Percentiles rank a stretch among this genome's conserved stretches.
Evolutionary conservation across 2,888 invertebrate species (phyloP).

Genomic region (Eucera pruinosa): DNA sequence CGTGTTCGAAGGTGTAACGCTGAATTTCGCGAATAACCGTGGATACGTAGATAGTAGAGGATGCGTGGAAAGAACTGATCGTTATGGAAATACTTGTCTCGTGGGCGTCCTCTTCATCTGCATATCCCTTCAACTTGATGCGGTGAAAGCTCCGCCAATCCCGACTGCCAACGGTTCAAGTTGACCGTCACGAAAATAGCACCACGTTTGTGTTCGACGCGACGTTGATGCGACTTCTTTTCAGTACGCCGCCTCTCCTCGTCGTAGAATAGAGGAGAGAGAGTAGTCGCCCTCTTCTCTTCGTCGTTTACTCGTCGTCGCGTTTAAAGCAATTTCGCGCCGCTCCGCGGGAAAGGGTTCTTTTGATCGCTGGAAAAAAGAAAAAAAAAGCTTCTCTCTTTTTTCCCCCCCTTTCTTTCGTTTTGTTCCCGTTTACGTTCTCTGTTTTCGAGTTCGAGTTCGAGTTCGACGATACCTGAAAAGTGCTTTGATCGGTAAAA

Average conservation of each 20-base stretch:
- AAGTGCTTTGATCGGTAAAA: no score
- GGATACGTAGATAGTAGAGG: no score
- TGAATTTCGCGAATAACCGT: no score
- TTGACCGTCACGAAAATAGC: constrained; percentile 62
- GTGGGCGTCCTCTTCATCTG: constrained; percentile 52
- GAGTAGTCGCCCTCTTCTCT: no score
- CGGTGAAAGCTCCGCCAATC: constrained; percentile 59
- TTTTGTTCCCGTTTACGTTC: no score
- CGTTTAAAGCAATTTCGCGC: constrained; percentile 39
- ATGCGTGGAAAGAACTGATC: constrained; percentile 14
- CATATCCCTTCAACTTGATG: constrained; percentile 43
- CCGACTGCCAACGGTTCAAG: constrained; percentile 42
- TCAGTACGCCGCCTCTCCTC: constrained; percentile 42
- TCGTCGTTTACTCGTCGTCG: constrained; percentile 4
- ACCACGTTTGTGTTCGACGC: constrained; percentile 33
- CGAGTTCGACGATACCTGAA: no score
- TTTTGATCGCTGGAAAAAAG: no score
- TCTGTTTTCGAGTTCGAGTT: no score
- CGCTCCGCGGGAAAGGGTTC: not conserved
- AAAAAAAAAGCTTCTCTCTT: no score
- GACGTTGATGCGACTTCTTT: constrained; percentile 52
- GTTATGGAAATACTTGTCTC: constrained; percentile 58
- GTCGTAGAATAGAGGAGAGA: constrained; percentile 35
- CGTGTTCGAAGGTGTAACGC: no score
- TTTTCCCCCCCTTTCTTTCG: no score